Base-by-base conservation (phyloP, 2,888 invertebrate genomes). In the Xestia xanthographa region DNA sequence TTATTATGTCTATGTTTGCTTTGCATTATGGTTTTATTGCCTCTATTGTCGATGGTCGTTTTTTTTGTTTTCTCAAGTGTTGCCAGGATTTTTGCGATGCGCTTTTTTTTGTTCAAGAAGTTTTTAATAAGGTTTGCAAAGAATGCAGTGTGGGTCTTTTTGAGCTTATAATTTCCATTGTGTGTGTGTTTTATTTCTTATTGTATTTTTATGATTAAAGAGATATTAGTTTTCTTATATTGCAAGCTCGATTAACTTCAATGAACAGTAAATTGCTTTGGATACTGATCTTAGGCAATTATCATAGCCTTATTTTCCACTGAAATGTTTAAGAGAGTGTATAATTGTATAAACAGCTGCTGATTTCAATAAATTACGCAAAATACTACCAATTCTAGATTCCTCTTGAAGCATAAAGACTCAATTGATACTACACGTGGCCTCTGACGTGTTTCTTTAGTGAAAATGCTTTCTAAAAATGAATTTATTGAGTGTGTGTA, bases 51-150 rank as follows among this genome's bases (percentile, higher is more conserved):
- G 84, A 80, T 80, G 68, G 77, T 75, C 22, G 72, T 68, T 75
- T 82, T 86, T 85, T 85, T 87, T 90, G 89, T 86, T 83, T 82
- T 86, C 84, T 87, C 87, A 90, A 90, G 91, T 90, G 87, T 84
- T 82, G 80, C 76, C 56, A 72, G 80, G 26, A 60, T 76, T 84
- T 85, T 79, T 41, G 75, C 76, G 66, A 60, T 43, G 73, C 53
- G 60, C 34, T 85, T 67, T 77, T 78, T 66, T 76, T 58, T 69
- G 12, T 34, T 43, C 11, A 69, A 81, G 60, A 8, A 62, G 34
- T 34, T 75, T 84, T 75, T 86, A 72, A 69, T 86, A 75, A 17
- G 20, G 63, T 69, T 63, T 62, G 66, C 41, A 26, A 26, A 69
- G 29, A 66, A 53, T 73, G 53, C 56, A 29, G 48, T 74, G 68